Base-by-base conservation (phyloP, 2,113 vertebrate genomes). In the Grantiella picta region DNA sequence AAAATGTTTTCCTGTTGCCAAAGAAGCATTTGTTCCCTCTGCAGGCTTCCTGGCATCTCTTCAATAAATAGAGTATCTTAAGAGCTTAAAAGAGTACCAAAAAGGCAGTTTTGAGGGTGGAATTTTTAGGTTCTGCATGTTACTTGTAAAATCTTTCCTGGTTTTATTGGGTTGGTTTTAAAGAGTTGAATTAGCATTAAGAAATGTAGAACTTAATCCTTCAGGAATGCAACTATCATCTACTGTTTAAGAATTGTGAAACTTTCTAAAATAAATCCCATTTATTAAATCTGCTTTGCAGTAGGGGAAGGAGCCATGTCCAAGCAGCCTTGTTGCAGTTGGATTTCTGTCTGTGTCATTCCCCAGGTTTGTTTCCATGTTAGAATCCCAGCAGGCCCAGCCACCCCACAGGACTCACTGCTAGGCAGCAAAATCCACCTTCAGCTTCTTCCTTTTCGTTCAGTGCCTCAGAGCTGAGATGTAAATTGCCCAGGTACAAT, bases 151-250 rank as follows among this genome's bases (percentile, higher is more conserved):
- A 92, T n/a, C n/a, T 61, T 70, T 86, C 80, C 86, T 92, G 69
- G 40, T 94, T 95, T 93, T 94, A 92, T 84, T 90, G 76, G 72
- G 95, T 86, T 82, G 82, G 80, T 87, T 95, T 84, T 96, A 59
- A 80, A 81, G 92, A 72, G 94, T 97, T 96, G 96, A 96, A 97
- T 93, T 97, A 94, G 89, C 96, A 90, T 96, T 83, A 96, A 96
- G 96, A 95, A 93, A 97, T 96, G 89, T 92, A 73, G 91, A 96
- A 91, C 57, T 90, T 91, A 84, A 80, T 93, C 83, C 82, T 93
- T 86, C 94, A 73, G 91, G 90, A 73, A 96, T 94, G 96, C 66
- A 85, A 97, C 92, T 96, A 96, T 97, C 91, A 82, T 97, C 68
- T 70, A 68, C 96, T 96, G 95, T 83, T 96, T 95, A 90, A 96